phyloP scores from a whole-genome alignment of 2,888 invertebrate species.

The Lepidochitona cinerea region DNA sequence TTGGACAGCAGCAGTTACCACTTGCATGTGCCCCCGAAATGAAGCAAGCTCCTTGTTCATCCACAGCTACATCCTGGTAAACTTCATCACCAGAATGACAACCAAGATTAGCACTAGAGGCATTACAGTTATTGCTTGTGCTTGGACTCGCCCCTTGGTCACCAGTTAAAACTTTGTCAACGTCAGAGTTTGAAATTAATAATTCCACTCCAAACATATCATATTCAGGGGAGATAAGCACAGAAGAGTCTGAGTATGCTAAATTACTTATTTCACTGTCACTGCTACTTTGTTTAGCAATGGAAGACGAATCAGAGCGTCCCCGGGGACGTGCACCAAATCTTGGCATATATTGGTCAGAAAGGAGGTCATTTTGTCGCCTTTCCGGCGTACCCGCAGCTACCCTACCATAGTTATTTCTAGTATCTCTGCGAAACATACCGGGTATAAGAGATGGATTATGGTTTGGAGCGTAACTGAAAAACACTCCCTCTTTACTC shows the following conservation, averaged over 20 bases:
- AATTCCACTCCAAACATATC: not conserved
- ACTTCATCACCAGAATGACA: not conserved
- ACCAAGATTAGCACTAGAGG: not conserved
- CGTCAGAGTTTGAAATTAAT: not conserved
- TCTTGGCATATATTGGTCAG: not conserved
- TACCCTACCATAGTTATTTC: not conserved
- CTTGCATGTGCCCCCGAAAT: not conserved
- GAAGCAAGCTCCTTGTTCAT: not conserved
- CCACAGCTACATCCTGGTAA: not conserved
- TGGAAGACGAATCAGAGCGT: not conserved
- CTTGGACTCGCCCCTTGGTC: not conserved
- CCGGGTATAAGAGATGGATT: not conserved
- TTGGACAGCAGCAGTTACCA: not conserved
- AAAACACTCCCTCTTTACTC: not conserved
- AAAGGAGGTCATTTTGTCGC: not conserved
- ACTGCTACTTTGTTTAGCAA: constrained; percentile 5
- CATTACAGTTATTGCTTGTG: not conserved
- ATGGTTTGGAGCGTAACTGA: not conserved
- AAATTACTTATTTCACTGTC: constrained; percentile 1
- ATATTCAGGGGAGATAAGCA: not conserved
- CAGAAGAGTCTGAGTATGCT: not conserved
- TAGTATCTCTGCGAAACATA: not conserved
- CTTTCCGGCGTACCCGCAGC: not conserved
- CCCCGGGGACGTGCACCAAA: not conserved
- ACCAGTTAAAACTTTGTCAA: not conserved